Evolutionary conservation across 2,797 vertebrate genomes (phyloP).

Genomic region (Cyclura pinguis): DNA sequence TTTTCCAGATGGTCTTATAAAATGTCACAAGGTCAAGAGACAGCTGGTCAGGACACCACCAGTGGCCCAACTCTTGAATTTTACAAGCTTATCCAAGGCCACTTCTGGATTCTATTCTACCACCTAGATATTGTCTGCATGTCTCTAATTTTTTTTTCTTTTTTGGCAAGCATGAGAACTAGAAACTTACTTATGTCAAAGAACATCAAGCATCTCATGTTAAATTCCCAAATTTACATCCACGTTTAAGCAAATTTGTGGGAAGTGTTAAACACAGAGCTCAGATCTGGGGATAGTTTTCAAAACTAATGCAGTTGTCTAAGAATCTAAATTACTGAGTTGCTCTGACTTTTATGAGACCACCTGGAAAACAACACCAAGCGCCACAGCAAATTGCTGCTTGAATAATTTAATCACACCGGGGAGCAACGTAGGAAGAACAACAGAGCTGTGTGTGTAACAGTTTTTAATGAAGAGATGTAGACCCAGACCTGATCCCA

Average conservation of each 20-base stretch:
- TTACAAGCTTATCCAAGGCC: background rate
- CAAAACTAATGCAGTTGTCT: background rate
- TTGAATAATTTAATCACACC: constrained; percentile 59
- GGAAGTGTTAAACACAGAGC: background rate
- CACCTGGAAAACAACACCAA: constrained; percentile 38
- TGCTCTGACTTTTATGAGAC: constrained; percentile 59
- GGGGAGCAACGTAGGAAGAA: constrained; percentile 33
- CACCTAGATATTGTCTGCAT: background rate
- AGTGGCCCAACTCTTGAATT: background rate
- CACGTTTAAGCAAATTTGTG: background rate
- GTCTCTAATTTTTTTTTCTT: background rate
- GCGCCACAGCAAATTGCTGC: constrained; percentile 40
- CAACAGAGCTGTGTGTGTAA: constrained; percentile 41
- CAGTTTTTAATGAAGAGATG: constrained; percentile 43
- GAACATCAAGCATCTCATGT: background rate
- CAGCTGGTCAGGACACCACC: no score
- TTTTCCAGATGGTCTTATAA: no score
- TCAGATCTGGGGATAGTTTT: background rate
- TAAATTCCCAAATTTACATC: background rate
- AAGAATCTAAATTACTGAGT: background rate
- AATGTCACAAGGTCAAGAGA: no score
- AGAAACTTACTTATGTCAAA: background rate
- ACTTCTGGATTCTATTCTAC: background rate
- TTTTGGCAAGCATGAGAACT: no score
- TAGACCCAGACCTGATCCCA: background rate